Percentiles rank a stretch among this genome's conserved stretches.
These are phyloP conservation scores for Chromobotia macracanthus DNA, from an alignment of 2,797 vertebrate genomes.

Conservation along the genomic window DNA sequence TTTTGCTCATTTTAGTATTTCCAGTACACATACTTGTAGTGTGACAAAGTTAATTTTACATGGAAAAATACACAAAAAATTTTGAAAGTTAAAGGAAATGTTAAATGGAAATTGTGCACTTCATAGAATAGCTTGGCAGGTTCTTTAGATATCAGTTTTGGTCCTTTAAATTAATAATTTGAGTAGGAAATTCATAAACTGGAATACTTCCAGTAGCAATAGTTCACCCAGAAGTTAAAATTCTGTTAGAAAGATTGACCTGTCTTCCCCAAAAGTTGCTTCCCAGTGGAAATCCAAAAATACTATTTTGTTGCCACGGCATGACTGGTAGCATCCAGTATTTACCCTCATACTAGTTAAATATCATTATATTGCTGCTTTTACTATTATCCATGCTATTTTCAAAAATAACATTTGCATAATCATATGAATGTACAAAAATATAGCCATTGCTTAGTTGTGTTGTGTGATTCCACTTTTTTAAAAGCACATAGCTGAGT, in stretches of 20 bases:
- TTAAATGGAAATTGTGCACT: neutral
- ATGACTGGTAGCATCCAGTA: neutral
- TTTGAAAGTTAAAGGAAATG: neutral
- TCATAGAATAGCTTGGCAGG: neutral
- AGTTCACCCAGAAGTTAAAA: neutral
- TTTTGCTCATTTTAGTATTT: slow-evolving; percentile 4
- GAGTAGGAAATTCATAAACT: neutral
- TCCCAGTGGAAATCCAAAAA: slow-evolving; percentile 21
- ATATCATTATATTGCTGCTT: slow-evolving; percentile 59
- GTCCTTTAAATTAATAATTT: neutral
- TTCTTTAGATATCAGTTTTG: neutral
- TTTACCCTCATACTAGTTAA: slow-evolving; percentile 45
- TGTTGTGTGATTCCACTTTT: slow-evolving; percentile 35
- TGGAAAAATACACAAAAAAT: neutral
- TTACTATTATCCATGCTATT: slow-evolving; percentile 47
- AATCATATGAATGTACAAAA: slow-evolving; percentile 65
- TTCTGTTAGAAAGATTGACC: neutral
- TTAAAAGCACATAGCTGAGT: slow-evolving; percentile 50
- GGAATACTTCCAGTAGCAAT: neutral
- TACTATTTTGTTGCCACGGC: neutral
- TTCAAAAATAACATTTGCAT: slow-evolving; percentile 63
- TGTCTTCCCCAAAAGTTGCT: neutral
- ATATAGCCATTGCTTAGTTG: slow-evolving; percentile 48
- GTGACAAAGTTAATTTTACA: neutral
- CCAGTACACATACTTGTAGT: neutral